phyloP scores from a whole-genome alignment of 2,888 invertebrate species.

The Spodoptera exigua region DNA sequence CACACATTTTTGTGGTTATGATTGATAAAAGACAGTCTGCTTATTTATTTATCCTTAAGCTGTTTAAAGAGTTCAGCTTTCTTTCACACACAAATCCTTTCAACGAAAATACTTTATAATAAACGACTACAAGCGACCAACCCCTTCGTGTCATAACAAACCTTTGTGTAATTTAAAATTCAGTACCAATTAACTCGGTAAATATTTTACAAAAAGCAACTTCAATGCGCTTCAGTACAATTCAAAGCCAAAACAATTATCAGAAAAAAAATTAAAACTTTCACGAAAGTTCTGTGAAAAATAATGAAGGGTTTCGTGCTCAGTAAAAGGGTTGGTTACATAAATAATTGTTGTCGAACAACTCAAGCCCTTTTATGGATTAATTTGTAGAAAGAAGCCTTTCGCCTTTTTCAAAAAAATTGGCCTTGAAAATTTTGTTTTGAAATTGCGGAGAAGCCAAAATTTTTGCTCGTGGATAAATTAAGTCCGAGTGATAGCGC shows the following conservation, averaged over 20 bases:
- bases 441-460: too few species aligned
- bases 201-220: conserved; percentile 45
- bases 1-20: too few species aligned
- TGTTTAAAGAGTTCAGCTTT: too few species aligned
- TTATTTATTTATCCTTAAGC: too few species aligned
- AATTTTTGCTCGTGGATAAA: not conserved
- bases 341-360: conserved; percentile 62
- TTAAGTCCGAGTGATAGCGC: too few species aligned
- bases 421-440: conserved; percentile 23
- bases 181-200: conserved; percentile 54
- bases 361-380: conserved; percentile 46
- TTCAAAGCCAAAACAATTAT: conserved; percentile 63
- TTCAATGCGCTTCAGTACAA: conserved; percentile 19
- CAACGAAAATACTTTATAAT: too few species aligned
- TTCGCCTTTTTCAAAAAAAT: conserved; percentile 15
- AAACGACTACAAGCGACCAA: conserved; percentile 30
- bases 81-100: too few species aligned
- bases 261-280: conserved; percentile 63
- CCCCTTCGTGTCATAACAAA: conserved; percentile 38
- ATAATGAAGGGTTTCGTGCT: conserved; percentile 59
- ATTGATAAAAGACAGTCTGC: too few species aligned
- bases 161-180: conserved; percentile 57
- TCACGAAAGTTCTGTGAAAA: conserved; percentile 56
- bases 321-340: conserved; percentile 33
- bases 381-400: conserved; percentile 46